Base-by-base conservation (phyloP, 2,797 vertebrate genomes). In the Channallabes apus region DNA sequence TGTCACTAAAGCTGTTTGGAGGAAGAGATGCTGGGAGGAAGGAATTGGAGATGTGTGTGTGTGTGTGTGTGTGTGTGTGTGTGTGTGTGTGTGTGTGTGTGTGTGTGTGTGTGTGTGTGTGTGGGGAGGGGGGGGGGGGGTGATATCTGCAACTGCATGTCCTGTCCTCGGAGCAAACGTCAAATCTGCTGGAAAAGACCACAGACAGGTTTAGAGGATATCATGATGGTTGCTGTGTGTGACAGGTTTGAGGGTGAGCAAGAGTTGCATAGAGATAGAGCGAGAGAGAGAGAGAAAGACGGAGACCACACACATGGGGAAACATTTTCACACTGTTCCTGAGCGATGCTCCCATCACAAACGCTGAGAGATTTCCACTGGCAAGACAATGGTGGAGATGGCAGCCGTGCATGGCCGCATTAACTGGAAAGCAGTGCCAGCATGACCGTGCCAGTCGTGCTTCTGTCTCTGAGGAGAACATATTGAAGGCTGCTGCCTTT, bases 1-100 rank as follows among this genome's bases (percentile, higher is more conserved):
- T 91, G 94, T 92, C 92, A 94, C 92, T 93, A 91, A 93, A 92
- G 89, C 89, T 87, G 90, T 75, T 75, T 61, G 27, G 65, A 75
- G 86, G 29, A 69, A 61, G 59, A 80, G 85, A 79, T 41, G 69
- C 84, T 46, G 68, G 68, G 69, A n/a, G 82, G 65, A 56, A 64
- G 54, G 65, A 72, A 78, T 22, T 64, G 65, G 89, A 9, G 46
- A 46, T 51, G 46, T 46, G 46, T 41, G 38, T 41, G 38, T 41
- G 38, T 41, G 11, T 46, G 41, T 8, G 7, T 7, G 41, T n/a
- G n/a, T n/a, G n/a, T n/a, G n/a, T n/a, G n/a, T n/a, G n/a, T n/a
- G n/a, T n/a, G n/a, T n/a, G n/a, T n/a, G n/a, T n/a, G n/a, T n/a
- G n/a, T n/a, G n/a, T n/a, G n/a, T n/a, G n/a, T n/a, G n/a, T 46